phyloP scores from a whole-genome alignment of 2,113 vertebrate genomes.

The Tupaia tana region DNA sequence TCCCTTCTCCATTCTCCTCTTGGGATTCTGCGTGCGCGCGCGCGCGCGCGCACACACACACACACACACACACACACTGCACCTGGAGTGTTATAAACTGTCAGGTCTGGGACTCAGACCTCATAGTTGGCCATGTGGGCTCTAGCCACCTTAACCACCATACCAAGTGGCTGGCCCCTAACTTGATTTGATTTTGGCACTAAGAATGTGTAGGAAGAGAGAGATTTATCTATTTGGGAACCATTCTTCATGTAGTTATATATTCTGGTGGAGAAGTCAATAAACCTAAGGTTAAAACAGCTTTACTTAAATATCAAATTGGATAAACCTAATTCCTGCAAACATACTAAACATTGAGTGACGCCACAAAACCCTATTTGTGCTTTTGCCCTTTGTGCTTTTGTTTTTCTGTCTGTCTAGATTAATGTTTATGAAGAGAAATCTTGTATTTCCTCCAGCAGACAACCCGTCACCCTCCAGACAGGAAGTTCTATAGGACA shows the following conservation, averaged over 20 bases:
- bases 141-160: too few species aligned
- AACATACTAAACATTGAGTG: not conserved
- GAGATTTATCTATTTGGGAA: not conserved
- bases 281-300: not conserved
- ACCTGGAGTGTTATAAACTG: too few species aligned
- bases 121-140: too few species aligned
- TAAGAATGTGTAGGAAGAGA: not conserved
- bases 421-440: not conserved
- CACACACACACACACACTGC: too few species aligned
- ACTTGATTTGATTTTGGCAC: not conserved
- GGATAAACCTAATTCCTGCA: not conserved
- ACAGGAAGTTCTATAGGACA: not conserved
- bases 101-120: too few species aligned
- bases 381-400: not conserved
- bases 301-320: not conserved
- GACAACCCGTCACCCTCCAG: not conserved
- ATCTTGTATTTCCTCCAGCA: not conserved
- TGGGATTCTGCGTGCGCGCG: too few species aligned
- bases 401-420: not conserved
- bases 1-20: too few species aligned
- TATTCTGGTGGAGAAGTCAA: not conserved
- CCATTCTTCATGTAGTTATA: not conserved
- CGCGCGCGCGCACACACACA: too few species aligned
- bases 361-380: not conserved
- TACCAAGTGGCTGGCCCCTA: too few species aligned